Evolutionary conservation across 2,113 vertebrate genomes (phyloP).

Genomic region (Aphyosemion australe): DNA sequence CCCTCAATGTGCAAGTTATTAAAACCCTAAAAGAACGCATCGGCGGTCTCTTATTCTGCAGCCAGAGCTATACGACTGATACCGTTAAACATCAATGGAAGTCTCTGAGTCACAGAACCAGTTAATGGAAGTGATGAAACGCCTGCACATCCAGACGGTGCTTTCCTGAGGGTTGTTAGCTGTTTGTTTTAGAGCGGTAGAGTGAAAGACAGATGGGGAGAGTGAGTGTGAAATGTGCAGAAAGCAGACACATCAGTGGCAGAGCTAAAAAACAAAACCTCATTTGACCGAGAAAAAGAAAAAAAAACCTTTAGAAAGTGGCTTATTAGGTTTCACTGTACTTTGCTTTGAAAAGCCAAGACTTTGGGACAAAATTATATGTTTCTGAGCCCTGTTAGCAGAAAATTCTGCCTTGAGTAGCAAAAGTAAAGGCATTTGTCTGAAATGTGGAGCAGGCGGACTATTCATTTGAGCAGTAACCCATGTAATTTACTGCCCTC

Average conservation of each 20-base stretch:
- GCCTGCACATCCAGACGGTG: constrained; percentile 27
- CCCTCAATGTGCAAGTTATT: constrained; percentile 56
- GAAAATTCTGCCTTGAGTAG: constrained; percentile 64
- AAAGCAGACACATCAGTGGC: constrained; percentile 29
- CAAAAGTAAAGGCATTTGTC: constrained; percentile 71
- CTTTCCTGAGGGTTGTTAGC: constrained; percentile 49
- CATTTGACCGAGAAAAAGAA: constrained; percentile 34
- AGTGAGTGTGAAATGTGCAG: constrained; percentile 19
- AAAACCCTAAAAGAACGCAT: constrained; percentile 54
- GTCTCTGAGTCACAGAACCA: constrained; percentile 64
- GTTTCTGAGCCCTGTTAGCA: constrained; percentile 65
- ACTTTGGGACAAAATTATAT: constrained; percentile 73
- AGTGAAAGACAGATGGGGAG: constrained; percentile 48
- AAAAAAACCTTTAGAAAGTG: constrained; percentile 56
- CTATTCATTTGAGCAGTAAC: constrained; percentile 65
- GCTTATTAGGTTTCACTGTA: constrained; percentile 72
- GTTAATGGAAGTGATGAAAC: constrained; percentile 70
- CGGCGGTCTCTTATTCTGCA: constrained; percentile 51
- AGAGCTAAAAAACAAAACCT: constrained; percentile 48
- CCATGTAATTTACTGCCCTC: constrained; percentile 68
- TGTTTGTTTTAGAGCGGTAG: constrained; percentile 56
- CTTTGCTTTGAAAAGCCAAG: constrained; percentile 63
- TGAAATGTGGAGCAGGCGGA: constrained; percentile 55
- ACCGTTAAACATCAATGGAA: constrained; percentile 66
- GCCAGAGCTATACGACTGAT: constrained; percentile 66